Conservation (phyloP, 2,113 vertebrate species). For the Suncus etruscus region DNA sequence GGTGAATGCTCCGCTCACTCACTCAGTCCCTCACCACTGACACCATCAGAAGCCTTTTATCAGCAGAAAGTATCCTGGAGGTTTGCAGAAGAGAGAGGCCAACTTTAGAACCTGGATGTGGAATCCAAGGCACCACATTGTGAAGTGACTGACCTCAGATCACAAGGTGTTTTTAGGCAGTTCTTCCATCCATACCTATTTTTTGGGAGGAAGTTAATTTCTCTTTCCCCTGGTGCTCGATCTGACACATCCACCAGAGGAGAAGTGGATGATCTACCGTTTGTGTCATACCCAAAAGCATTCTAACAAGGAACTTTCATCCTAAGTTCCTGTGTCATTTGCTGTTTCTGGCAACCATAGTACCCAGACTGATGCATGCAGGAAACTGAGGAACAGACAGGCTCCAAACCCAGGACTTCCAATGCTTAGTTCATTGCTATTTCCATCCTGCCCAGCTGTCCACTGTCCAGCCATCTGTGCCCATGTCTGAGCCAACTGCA, state of each 20-base stretch:
- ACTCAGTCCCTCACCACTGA: background rate
- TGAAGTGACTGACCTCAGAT: background rate
- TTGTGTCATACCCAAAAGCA: background rate
- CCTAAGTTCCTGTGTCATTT: constrained; percentile 20
- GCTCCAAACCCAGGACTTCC: constrained; percentile 65
- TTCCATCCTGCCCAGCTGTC: constrained; percentile 81
- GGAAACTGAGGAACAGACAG: constrained; percentile 61
- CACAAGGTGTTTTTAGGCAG: background rate
- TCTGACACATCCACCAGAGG: background rate
- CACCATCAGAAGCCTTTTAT: background rate
- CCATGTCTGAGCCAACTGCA: constrained; percentile 73
- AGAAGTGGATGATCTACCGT: background rate
- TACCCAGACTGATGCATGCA: constrained; percentile 37
- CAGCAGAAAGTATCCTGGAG: background rate
- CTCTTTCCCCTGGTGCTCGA: background rate
- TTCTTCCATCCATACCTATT: background rate
- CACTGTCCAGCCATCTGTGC: constrained; percentile 83
- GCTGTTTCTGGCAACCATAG: constrained; percentile 66
- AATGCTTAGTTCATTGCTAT: constrained; percentile 76
- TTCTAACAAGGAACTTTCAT: constrained; percentile 27
- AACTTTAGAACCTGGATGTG: background rate
- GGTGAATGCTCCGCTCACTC: background rate
- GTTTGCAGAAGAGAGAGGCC: background rate
- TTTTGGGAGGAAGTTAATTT: background rate
- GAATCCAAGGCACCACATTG: background rate